Base-by-base conservation (phyloP, 2,113 vertebrate species). In the Laticauda colubrina region DNA sequence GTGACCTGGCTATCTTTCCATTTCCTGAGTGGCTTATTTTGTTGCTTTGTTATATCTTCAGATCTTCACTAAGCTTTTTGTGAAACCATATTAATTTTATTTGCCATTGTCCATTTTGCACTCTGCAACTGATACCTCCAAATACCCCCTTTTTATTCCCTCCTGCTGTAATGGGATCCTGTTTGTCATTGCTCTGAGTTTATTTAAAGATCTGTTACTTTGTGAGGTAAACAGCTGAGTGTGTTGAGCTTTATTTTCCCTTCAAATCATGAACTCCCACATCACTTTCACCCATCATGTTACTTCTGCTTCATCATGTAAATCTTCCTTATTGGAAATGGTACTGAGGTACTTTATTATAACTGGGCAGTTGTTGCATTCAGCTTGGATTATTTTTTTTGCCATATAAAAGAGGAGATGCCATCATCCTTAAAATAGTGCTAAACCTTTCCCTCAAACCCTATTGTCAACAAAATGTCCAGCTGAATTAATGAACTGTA, bases 401-500 rank as follows among this genome's bases (percentile, higher is more conserved):
- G 94, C 93, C 96, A 93, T 95, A 97, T 97, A 98, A 98, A 97
- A 97, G 96, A 86, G 94, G 93, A 95, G 97, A 97, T 97, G 97
- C 96, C 96, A 98, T 97, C 95, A 97, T 95, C 95, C 97, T 97
- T 96, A 90, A 94, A 97, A 96, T 96, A 95, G 95, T 96, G 97
- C 98, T 97, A 97, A 97, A 97, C 97, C 98, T 98, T 98, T 97
- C 96, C 96, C 95, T 98, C 97, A 96, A 97, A 97, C 96, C 97
- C 90, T 98, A 97, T 96, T 96, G 94, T 98, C 97, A 98, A 97
- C 97, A 97, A 96, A 93, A 96, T 97, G 97, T 98, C 98, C 96
- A 96, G 96, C 97, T 98, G 97, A 98, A 98, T 98, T 98, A 99
- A 99, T 99, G 98, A 98, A 98, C 98, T 97, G 97, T 96, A 96